phyloP scores from a whole-genome alignment of 35 echinoderm and acorn worm genomes.

The Chiridota heheva region DNA sequence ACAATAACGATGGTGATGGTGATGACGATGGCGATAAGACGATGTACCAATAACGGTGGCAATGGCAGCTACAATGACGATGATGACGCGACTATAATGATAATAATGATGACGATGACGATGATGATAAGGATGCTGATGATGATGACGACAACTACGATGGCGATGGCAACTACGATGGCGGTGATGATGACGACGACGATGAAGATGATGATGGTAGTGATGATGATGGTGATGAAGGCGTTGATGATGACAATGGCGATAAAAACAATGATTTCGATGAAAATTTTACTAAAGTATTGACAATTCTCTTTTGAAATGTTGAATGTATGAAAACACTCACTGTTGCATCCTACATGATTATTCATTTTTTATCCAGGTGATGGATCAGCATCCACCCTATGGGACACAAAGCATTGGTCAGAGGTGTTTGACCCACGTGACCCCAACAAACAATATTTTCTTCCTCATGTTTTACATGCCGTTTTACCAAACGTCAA shows the following conservation, averaged over 20 bases:
- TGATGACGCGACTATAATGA: not conserved
- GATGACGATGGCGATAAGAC: not conserved
- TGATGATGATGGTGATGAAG: conserved; percentile 10
- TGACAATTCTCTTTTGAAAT: no score
- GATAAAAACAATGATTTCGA: conserved; percentile 22
- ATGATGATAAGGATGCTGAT: conserved; percentile 13
- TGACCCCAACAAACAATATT: conserved; percentile 9
- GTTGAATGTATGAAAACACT: not conserved
- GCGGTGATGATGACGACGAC: conserved; percentile 29
- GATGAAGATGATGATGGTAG: conserved; percentile 28
- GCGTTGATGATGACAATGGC: conserved; percentile 13
- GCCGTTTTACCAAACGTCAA: conserved; percentile 33
- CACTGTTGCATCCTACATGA: not conserved
- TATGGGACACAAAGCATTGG: conserved; percentile 43
- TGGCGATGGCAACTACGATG: no score
- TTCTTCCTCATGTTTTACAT: conserved; percentile 39
- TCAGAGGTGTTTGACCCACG: conserved; percentile 12
- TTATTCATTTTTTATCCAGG: not conserved
- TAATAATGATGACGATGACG: conserved; percentile 4
- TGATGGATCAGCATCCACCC: conserved; percentile 18
- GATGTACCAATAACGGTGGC: no score
- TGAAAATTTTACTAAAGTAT: no score
- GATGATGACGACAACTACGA: no score
- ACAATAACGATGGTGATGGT: not conserved
- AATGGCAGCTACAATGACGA: not conserved